Percentiles rank a stretch among this genome's conserved stretches.
Conservation (phyloP, 2,797 vertebrate species). For the Gallirallus australis region DNA sequence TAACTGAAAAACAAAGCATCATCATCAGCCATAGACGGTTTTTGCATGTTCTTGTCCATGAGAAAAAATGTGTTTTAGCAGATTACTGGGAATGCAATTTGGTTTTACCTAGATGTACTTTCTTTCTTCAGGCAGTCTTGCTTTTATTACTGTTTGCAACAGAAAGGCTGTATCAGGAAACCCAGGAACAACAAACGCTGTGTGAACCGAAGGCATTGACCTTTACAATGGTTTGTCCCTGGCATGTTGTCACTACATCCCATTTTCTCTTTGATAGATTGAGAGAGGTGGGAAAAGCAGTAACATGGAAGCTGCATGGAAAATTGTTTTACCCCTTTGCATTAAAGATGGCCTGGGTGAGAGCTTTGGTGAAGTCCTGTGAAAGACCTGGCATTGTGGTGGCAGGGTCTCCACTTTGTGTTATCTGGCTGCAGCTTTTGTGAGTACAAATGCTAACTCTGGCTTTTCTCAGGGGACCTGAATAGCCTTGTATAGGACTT, state of each 20-base stretch:
- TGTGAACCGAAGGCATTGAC: background rate
- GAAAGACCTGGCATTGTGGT: background rate
- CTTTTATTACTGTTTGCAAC: background rate
- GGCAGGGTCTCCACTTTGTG: background rate
- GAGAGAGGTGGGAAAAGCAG: slow-evolving; percentile 32
- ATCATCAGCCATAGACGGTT: background rate
- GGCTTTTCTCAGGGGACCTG: slow-evolving; percentile 23
- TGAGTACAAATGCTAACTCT: slow-evolving; percentile 7
- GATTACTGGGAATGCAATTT: background rate
- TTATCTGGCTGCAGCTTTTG: slow-evolving; percentile 32
- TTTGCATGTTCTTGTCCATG: background rate
- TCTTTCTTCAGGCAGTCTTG: background rate
- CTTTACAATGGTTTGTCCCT: background rate
- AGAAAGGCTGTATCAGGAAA: background rate
- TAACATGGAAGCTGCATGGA: background rate
- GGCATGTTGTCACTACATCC: background rate
- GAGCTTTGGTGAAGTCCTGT: background rate
- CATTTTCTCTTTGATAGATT: background rate
- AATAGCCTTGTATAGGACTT: slow-evolving; percentile 33
- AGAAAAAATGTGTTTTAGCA: background rate
- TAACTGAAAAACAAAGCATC: background rate
- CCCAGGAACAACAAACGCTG: background rate
- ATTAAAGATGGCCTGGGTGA: background rate
- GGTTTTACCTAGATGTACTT: background rate
- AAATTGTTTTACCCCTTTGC: background rate